Percentiles rank a stretch among this genome's conserved stretches.
Evolutionary conservation across 2,797 vertebrate species (phyloP).

Genomic region (Fistularia tabacaria): DNA sequence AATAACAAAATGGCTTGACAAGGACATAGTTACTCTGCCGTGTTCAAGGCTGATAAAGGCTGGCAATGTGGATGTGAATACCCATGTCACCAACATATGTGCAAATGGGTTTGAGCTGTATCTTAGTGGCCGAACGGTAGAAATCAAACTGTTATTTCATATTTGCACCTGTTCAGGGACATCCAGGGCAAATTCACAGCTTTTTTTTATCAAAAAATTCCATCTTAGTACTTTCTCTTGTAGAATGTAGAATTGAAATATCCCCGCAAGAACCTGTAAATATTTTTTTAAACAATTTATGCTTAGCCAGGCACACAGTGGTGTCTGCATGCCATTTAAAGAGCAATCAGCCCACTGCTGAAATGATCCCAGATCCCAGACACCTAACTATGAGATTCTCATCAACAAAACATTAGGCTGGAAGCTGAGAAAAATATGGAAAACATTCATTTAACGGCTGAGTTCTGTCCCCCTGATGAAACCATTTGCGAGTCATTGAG

Average conservation of each 20-base stretch:
- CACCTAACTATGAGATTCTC: conserved; percentile 37
- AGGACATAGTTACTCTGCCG: conserved; percentile 62
- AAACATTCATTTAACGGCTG: conserved; percentile 28
- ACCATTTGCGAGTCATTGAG: conserved; percentile 24
- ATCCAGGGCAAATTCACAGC: neutral
- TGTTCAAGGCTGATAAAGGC: conserved; percentile 65
- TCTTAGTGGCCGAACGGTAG: conserved; percentile 24
- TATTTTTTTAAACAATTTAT: conserved; percentile 29
- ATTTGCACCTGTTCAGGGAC: neutral
- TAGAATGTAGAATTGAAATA: conserved; percentile 45
- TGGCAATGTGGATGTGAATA: conserved; percentile 21
- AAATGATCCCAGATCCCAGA: conserved; percentile 51
- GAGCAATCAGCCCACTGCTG: conserved; percentile 51
- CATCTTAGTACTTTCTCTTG: conserved; percentile 12
- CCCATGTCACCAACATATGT: conserved; percentile 34
- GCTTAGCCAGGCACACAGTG: conserved; percentile 51
- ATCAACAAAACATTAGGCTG: conserved; percentile 48
- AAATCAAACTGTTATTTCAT: conserved; percentile 6
- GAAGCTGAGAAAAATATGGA: conserved; percentile 49
- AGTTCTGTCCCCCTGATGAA: conserved; percentile 33
- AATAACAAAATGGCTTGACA: conserved; percentile 66
- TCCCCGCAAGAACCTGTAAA: conserved; percentile 31
- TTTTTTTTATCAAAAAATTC: conserved; percentile 12
- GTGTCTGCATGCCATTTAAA: conserved; percentile 48
- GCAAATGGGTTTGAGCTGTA: conserved; percentile 1